Conservation (phyloP, 2,797 vertebrate genomes). For the Poliocrania exsul region DNA sequence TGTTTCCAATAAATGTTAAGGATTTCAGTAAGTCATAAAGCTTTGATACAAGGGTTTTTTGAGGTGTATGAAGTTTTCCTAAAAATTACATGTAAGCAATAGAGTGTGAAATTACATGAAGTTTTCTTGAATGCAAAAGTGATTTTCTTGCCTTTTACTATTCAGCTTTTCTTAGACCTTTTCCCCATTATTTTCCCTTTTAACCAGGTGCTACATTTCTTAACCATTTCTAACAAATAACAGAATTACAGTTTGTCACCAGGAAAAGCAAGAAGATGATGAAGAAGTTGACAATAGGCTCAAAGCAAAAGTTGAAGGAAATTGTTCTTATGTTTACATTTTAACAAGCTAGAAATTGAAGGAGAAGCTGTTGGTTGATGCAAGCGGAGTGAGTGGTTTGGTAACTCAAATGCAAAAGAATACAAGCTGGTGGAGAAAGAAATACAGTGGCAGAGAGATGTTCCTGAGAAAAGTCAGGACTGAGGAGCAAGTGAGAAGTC, state of each 20-base stretch:
- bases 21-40: background rate
- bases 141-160: background rate
- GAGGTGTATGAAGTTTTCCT: background rate
- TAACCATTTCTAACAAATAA: background rate
- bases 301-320: background rate
- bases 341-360: background rate
- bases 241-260: background rate
- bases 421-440: background rate
- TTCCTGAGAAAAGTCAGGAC: background rate
- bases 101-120: background rate
- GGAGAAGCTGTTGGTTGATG: background rate
- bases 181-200: background rate
- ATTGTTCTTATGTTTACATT: background rate
- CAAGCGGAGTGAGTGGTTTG: background rate
- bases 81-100: background rate
- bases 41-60: background rate
- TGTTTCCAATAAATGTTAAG: background rate
- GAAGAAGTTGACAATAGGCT: background rate
- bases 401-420: background rate
- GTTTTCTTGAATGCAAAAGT: background rate
- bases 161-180: background rate
- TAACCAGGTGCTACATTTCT: background rate
- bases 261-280: background rate
- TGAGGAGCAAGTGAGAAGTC: background rate
- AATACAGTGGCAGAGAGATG: background rate